Base-by-base conservation (phyloP, 2,888 invertebrate species). In the Sinodicranocentrus sp. region DNA sequence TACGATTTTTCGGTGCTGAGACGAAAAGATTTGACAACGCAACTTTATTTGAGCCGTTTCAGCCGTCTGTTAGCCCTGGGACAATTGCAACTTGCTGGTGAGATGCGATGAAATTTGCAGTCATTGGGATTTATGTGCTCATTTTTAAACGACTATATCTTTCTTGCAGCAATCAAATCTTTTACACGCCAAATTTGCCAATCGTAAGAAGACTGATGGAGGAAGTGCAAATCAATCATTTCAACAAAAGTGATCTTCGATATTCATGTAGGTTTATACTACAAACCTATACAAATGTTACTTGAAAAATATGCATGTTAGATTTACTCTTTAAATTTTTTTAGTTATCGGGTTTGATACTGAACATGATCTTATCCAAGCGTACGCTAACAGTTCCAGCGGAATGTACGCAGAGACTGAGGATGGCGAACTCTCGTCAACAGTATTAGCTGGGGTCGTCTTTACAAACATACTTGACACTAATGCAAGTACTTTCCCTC, bases 1-100 rank as follows among this genome's bases (percentile, higher is more conserved):
- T 96, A 75, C 92, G 96, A 61, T 92, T 93, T 87, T 80, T 80
- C 33, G 91, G 94, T 85, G 94, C 95, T 0, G 92, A 92, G 79
- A 94, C 94, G 0, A 91, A 92, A 0, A 88, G 89, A 44, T 90
- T 91, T 86, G 70, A 88, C 1, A 88, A 89, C 23, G 89, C 90
- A 0, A 90, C 90, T 26, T 85, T 88, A 8, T 92, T 90, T 88
- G 85, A 87, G 2, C 89, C 91, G 0, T 89, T 89, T 79, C 67
- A 83, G 19, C 68, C 90, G 8, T 84, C 85, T 21, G 21, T 52
- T 13, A 65, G 78, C 59, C 80, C 87, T 17, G 72, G 77, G 25
- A 72, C 71, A 3, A 67, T 86, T 39, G 63, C 67, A 75, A 39
- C 68, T 13, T 85, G 84, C 48, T 88, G 88, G 88, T 87, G 73